Conservation (phyloP, 2,797 vertebrate species). For the Poeciliopsis infans region DNA sequence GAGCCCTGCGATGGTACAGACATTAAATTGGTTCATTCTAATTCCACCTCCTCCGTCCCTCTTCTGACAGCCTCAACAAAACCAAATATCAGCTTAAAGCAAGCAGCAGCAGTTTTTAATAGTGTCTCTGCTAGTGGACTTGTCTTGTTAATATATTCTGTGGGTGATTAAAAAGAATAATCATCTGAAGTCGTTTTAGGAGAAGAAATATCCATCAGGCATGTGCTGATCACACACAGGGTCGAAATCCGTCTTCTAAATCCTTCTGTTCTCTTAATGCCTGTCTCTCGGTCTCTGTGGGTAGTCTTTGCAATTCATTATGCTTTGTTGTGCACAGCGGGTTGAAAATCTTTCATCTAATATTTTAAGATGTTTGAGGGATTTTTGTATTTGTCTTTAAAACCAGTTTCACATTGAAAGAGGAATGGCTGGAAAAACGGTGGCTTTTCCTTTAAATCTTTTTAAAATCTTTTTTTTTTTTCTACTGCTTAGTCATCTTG, state of each 20-base stretch:
- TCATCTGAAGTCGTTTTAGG: slow-evolving; percentile 44
- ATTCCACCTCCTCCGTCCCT: slow-evolving; percentile 38
- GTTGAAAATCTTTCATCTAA: slow-evolving; percentile 11
- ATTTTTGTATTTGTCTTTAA: slow-evolving; percentile 9
- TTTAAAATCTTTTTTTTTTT: background rate
- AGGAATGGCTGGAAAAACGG: background rate
- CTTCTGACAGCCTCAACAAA: slow-evolving; percentile 38
- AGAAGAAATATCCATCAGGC: slow-evolving; percentile 34
- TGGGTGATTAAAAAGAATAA: slow-evolving; percentile 52
- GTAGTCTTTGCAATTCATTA: background rate
- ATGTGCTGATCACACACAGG: slow-evolving; percentile 38
- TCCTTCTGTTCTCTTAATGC: slow-evolving; percentile 6
- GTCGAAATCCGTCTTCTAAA: slow-evolving; percentile 23
- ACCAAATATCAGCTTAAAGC: slow-evolving; percentile 14
- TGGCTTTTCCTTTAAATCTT: background rate
- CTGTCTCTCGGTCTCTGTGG: slow-evolving; percentile 15
- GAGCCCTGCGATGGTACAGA: slow-evolving; percentile 39
- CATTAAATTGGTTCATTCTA: slow-evolving; percentile 55
- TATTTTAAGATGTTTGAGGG: slow-evolving; percentile 17
- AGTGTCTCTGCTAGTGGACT: slow-evolving; percentile 27
- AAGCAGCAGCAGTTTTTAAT: slow-evolving; percentile 14
- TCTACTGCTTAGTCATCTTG: background rate
- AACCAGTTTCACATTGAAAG: background rate
- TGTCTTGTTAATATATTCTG: slow-evolving; percentile 19
- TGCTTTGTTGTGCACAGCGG: slow-evolving; percentile 18